Evolutionary conservation across 2,888 invertebrate species (phyloP).

Genomic region (Julus scanicus): DNA sequence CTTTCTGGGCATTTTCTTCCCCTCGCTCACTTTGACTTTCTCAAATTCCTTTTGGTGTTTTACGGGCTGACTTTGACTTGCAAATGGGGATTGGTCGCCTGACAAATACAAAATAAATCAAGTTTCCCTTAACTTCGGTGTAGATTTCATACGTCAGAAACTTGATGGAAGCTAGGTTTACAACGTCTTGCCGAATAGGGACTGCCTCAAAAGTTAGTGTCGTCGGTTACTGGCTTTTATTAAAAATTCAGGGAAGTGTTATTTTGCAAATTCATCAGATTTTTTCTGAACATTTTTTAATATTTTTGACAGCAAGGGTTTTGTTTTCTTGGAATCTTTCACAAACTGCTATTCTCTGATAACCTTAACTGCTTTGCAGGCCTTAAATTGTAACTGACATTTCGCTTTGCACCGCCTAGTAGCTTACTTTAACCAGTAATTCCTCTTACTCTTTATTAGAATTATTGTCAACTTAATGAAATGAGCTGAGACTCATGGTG

Average conservation of each 20-base stretch:
- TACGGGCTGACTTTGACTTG: slow-evolving; percentile 15
- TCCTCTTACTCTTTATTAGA: too few species aligned
- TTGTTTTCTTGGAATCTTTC: not conserved
- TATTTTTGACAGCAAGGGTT: not conserved
- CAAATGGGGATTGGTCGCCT: slow-evolving; percentile 37
- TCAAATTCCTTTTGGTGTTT: slow-evolving; percentile 23
- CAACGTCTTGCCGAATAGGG: not conserved
- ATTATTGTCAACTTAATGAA: too few species aligned
- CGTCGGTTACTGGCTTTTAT: not conserved
- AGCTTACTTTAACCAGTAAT: too few species aligned
- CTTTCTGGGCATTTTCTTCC: slow-evolving; percentile 12
- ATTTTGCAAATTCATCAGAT: not conserved
- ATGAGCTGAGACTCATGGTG: too few species aligned
- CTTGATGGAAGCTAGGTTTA: not conserved
- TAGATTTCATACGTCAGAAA: not conserved
- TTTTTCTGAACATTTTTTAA: not conserved
- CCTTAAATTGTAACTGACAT: too few species aligned
- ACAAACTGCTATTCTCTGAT: too few species aligned
- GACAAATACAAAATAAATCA: slow-evolving; percentile 38
- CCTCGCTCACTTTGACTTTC: not conserved
- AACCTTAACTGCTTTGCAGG: too few species aligned
- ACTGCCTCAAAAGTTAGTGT: not conserved
- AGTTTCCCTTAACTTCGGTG: not conserved
- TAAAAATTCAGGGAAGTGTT: not conserved
- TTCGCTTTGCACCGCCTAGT: too few species aligned